Conservation (phyloP, 53 echinoderm and acorn worm genomes). For the Paelopatides confundens region DNA sequence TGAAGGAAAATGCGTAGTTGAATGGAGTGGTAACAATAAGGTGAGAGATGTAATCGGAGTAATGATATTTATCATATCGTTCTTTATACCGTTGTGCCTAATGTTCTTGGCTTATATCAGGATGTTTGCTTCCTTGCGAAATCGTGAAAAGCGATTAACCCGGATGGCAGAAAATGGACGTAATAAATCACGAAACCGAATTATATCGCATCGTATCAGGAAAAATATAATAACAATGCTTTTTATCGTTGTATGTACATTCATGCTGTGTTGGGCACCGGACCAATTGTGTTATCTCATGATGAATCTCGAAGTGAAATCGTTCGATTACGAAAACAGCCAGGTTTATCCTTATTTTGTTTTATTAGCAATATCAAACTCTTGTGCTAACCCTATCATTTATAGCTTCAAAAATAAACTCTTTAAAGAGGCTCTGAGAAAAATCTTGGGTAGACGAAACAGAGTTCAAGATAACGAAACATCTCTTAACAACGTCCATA, state of each 20-base stretch:
- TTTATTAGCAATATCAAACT: slow-evolving; percentile 83
- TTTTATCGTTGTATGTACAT: slow-evolving; percentile 81
- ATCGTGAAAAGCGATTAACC: slow-evolving; percentile 6
- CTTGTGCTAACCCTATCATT: slow-evolving; percentile 88
- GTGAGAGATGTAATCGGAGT: slow-evolving; percentile 1
- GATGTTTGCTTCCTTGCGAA: slow-evolving; percentile 31
- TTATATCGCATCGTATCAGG: slow-evolving; percentile 33
- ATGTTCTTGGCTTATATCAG: slow-evolving; percentile 43
- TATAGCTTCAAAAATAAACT: slow-evolving; percentile 87
- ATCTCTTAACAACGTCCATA: not conserved
- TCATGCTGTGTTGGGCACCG: slow-evolving; percentile 94
- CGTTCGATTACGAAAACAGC: slow-evolving; percentile 69
- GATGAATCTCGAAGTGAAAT: slow-evolving; percentile 76
- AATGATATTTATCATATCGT: slow-evolving; percentile 29
- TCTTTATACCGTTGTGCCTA: slow-evolving; percentile 6
- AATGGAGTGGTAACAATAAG: slow-evolving; percentile 43
- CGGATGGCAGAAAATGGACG: not conserved
- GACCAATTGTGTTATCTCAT: slow-evolving; percentile 84
- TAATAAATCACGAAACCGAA: not conserved
- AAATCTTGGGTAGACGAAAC: slow-evolving; percentile 50
- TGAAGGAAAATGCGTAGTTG: slow-evolving; percentile 52
- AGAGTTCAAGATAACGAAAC: slow-evolving; percentile 55
- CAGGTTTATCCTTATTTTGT: slow-evolving; percentile 77
- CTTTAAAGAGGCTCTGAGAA: slow-evolving; percentile 76
- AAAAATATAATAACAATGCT: slow-evolving; percentile 82